Percentiles rank a stretch among this genome's conserved stretches.
Evolutionary conservation across 2,888 invertebrate species (phyloP).

Genomic region (Cataglyphis altisquamis): DNA sequence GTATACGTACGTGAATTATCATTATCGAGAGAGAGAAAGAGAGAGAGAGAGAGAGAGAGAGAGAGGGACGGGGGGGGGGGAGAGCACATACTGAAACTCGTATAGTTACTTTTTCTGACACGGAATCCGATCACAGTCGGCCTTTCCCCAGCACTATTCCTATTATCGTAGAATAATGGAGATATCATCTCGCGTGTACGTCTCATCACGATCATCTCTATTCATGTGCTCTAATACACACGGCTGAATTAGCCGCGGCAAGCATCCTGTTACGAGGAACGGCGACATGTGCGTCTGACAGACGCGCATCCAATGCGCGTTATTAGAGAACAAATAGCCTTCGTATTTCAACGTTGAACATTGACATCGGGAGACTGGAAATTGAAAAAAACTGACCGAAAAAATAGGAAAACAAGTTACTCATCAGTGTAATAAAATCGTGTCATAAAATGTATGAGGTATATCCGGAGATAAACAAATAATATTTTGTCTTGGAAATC

Average conservation of each 20-base stretch:
- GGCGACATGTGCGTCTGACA: conserved; percentile 39
- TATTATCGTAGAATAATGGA: conserved; percentile 50
- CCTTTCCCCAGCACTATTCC: conserved; percentile 6
- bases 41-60: neutral
- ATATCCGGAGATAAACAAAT: neutral
- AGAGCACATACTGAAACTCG: neutral
- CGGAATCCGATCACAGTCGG: neutral
- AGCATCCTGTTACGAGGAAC: conserved; percentile 42
- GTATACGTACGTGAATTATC: neutral
- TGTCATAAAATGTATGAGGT: neutral
- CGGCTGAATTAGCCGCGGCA: conserved; percentile 30
- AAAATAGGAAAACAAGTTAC: neutral
- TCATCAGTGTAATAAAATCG: neutral
- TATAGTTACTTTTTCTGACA: neutral
- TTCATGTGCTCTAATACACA: conserved; percentile 52
- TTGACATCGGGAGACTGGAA: neutral
- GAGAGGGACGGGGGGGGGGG: no score
- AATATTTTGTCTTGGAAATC: neutral
- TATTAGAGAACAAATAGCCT: conserved; percentile 37
- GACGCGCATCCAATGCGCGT: conserved; percentile 25
- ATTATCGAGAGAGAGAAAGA: neutral
- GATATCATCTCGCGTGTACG: conserved; percentile 44
- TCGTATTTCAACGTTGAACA: conserved; percentile 13
- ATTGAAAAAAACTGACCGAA: neutral
- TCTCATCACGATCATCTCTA: conserved; percentile 49